Evolutionary conservation across 2,888 invertebrate species (phyloP).

Genomic region (Leistus spinibarbis): DNA sequence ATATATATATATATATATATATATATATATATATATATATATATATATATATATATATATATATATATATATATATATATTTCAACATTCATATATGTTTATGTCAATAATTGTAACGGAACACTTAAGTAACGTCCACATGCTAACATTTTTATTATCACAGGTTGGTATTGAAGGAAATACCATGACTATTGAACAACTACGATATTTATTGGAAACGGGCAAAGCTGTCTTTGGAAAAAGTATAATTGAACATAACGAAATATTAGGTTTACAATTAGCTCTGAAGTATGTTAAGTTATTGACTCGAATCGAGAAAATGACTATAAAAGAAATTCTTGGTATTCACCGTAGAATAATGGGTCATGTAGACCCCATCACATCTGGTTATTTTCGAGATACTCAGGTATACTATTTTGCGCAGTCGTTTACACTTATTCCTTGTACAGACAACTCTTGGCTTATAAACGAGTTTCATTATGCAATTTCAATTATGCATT

Average conservation of each 20-base stretch:
- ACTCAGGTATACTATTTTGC: constrained; percentile 64
- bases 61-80: too few species aligned
- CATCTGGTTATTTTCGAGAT: constrained; percentile 85
- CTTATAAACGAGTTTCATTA: neutral
- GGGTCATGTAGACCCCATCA: constrained; percentile 92
- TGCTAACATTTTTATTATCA: constrained; percentile 41
- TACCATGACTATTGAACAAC: constrained; percentile 92
- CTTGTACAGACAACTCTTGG: neutral
- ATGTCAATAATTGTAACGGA: too few species aligned
- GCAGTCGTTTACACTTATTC: neutral
- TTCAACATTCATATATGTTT: too few species aligned
- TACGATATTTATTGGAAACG: constrained; percentile 90
- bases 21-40: too few species aligned
- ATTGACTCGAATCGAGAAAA: constrained; percentile 76
- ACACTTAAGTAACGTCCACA: too few species aligned
- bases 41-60: too few species aligned
- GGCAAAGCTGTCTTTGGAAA: constrained; percentile 85
- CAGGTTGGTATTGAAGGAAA: constrained; percentile 93
- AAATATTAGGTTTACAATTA: constrained; percentile 91
- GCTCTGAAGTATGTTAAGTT: constrained; percentile 92
- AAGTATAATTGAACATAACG: constrained; percentile 95
- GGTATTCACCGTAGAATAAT: constrained; percentile 92
- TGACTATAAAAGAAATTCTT: constrained; percentile 84
- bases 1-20: too few species aligned
- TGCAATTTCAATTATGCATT: too few species aligned